A percentile compares a stretch with the other conserved stretches of the same genome.
Conservation (phyloP, 2,797 vertebrate genomes). For the Danio tinwini region DNA sequence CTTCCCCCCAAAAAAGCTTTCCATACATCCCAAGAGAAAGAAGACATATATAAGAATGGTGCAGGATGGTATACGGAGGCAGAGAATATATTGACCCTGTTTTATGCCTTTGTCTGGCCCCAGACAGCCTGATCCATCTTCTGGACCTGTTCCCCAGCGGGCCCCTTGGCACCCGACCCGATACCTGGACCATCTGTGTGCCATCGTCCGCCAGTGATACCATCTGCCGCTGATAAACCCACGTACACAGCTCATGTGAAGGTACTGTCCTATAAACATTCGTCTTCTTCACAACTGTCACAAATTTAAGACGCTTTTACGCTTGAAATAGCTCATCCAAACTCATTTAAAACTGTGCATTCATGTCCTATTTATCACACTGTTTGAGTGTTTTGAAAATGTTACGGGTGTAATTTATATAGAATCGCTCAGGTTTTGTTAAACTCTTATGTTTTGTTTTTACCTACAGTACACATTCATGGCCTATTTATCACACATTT, state of each 20-base stretch:
- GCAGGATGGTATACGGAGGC: not conserved
- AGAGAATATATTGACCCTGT: conserved; percentile 45
- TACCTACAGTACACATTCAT: too few species aligned
- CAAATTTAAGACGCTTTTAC: not conserved
- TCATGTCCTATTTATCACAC: not conserved
- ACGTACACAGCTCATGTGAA: conserved; percentile 4
- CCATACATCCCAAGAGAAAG: conserved; percentile 6
- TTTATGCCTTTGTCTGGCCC: conserved; percentile 43
- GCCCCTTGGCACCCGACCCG: conserved; percentile 24
- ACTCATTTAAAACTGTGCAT: not conserved
- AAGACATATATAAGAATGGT: not conserved
- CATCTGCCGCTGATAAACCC: conserved; percentile 34
- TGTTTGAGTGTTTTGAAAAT: too few species aligned
- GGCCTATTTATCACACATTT: too few species aligned
- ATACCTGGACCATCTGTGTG: conserved; percentile 43
- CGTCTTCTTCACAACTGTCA: not conserved
- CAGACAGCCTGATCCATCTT: conserved; percentile 53
- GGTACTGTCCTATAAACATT: not conserved
- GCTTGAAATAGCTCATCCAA: not conserved
- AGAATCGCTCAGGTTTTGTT: too few species aligned
- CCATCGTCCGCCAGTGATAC: conserved; percentile 19
- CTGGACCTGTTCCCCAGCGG: conserved; percentile 41
- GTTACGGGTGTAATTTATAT: too few species aligned
- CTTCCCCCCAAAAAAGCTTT: not conserved
- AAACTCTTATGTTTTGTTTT: not conserved